Base-by-base conservation (phyloP, 2,797 vertebrate species). In the Lagodon rhomboides region DNA sequence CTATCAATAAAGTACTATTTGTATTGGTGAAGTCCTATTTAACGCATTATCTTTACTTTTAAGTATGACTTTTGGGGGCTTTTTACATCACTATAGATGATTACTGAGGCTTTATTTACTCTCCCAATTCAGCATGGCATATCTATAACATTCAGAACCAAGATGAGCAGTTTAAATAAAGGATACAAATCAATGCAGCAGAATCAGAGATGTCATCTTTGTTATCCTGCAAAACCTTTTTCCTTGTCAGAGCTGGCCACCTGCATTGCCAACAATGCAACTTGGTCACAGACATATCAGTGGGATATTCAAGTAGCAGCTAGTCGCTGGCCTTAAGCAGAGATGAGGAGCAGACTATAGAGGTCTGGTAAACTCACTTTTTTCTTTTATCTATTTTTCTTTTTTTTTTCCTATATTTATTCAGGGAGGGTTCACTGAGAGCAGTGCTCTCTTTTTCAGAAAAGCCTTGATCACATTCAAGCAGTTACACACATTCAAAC, bases 241-340 rank as follows among this genome's bases (percentile, higher is more conserved):
- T 43, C 20, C 13, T 43, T 43, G 6, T 15, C 49, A 65, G 30
- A 51, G 22, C 47, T 38, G 27, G 49, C 12, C 18, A 1, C 18
- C 49, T 34, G 1, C 41, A 22, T n/a, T 18, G 18, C 18, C 49
- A 9, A 54, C 10, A 27, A 17, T 63, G 23, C 49, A 62, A 44
- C 1, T n/a, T 0, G 8, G 0, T 13, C 0, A 5, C 34, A 22
- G 4, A 38, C 27, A 16, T 15, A 46, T 47, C 5, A 23, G 30
- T 55, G 1, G 0, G 27, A 27, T 34, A n/a, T n/a, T 23, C 44
- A 6, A 34, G 6, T 27, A 4, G 62, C 16, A 38, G 8, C 38
- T 38, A 10, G 38, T 38, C 10, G 38, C 38, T 49, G 7, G 13
- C 23, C 12, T 73, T 8, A 18, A 17, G 46, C 46, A 23, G 11